phyloP scores from a whole-genome alignment of 2,113 vertebrate genomes.

The Baryphthengus martii region DNA sequence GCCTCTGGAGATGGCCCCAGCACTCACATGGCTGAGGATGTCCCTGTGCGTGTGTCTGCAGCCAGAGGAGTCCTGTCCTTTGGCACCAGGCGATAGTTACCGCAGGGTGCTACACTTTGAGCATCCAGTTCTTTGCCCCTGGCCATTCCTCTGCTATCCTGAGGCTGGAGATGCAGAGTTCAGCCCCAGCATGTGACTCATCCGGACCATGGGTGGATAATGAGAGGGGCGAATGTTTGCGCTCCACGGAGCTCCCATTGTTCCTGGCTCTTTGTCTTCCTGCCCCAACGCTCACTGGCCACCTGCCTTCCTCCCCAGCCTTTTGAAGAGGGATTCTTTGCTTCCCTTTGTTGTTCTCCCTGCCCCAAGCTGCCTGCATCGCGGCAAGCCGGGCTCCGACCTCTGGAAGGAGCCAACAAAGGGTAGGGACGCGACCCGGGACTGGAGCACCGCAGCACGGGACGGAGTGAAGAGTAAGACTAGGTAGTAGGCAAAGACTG shows the following conservation, averaged over 20 bases:
- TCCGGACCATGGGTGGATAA: not conserved
- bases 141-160: not conserved
- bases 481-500: not conserved
- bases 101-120: rapidly evolving
- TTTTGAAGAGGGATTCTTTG: not conserved
- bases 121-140: not conserved
- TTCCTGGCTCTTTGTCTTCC: not conserved
- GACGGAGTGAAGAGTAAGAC: not conserved
- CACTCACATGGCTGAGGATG: rapidly evolving
- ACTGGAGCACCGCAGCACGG: rapidly evolving
- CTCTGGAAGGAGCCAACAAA: not conserved
- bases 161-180: rapidly evolving
- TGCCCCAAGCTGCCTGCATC: not conserved
- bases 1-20: rapidly evolving
- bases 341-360: not conserved
- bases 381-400: not conserved
- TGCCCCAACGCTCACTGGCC: not conserved
- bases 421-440: not conserved
- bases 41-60: not conserved
- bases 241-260: not conserved
- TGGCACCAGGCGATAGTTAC: rapidly evolving
- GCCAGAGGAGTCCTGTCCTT: not conserved
- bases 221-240: not conserved
- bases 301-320: constrained; percentile 9
- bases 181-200: not conserved